These are phyloP conservation scores for Notothenia rossii DNA, from an alignment of 2,113 vertebrate species.

Conservation along the genomic window DNA sequence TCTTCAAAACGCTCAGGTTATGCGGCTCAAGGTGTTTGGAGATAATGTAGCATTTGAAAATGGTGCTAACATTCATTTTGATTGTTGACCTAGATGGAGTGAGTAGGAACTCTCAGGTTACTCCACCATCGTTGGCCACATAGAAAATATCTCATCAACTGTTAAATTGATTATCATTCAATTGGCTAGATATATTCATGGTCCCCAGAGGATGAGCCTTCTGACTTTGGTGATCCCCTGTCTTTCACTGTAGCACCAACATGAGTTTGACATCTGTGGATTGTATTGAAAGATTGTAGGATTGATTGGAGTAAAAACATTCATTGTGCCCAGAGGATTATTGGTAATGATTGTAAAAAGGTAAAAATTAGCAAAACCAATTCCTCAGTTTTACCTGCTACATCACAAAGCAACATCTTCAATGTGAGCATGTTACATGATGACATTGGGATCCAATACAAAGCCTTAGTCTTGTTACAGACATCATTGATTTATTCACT, in stretches of 20 bases:
- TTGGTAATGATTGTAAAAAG: no score
- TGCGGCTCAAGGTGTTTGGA: background rate
- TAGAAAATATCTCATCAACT: slow-evolving; percentile 2
- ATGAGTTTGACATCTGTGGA: background rate
- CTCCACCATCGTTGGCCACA: background rate
- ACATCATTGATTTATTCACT: background rate
- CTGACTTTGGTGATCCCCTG: no score
- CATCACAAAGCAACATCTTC: no score
- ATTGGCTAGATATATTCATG: no score
- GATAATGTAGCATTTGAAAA: slow-evolving; percentile 34
- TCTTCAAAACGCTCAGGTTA: slow-evolving; percentile 21
- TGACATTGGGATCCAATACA: no score
- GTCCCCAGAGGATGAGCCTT: no score
- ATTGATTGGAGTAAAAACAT: background rate
- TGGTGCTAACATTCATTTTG: slow-evolving; percentile 6
- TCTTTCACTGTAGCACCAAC: no score
- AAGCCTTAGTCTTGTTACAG: background rate
- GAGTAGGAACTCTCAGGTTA: background rate
- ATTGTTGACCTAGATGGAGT: background rate
- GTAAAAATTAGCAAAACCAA: no score
- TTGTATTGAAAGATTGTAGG: background rate
- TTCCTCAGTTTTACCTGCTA: no score
- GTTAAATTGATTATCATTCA: background rate
- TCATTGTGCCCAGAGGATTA: background rate
- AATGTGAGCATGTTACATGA: no score